phyloP scores from a whole-genome alignment of 30 jellyfish, hydroid and myxozoan genomes.

The Pelagia noctiluca region DNA sequence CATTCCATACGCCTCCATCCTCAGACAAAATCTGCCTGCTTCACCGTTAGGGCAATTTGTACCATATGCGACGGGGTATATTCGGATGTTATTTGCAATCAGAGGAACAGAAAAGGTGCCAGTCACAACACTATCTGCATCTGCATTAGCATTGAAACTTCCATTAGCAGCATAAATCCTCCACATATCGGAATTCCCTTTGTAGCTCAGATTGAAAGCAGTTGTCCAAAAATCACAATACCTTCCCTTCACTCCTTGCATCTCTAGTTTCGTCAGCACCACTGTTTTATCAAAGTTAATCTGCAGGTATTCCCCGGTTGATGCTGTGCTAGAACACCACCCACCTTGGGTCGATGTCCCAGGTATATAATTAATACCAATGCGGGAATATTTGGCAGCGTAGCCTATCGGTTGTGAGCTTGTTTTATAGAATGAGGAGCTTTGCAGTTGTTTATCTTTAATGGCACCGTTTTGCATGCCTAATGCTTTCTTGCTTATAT shows the following conservation, averaged over 20 bases:
- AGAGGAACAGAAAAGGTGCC: constrained; percentile 4
- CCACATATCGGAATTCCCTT: constrained; percentile 23
- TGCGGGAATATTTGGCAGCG: constrained; percentile 39
- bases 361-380: neutral
- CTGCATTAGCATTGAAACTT: neutral
- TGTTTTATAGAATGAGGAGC: constrained; percentile 48
- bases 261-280: constrained; percentile 30
- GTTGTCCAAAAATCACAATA: constrained; percentile 60
- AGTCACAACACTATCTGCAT: constrained; percentile 7
- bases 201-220: constrained; percentile 20
- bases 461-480: constrained; percentile 45
- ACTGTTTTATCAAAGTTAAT: constrained; percentile 39
- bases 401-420: constrained; percentile 45
- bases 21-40: constrained; percentile 16
- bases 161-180: neutral
- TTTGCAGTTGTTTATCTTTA: constrained; percentile 28
- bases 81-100: constrained; percentile 51
- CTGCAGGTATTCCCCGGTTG: constrained; percentile 34
- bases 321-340: constrained; percentile 69
- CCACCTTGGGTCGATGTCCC: constrained; percentile 71
- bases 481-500: neutral
- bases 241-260: constrained; percentile 65
- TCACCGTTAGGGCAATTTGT: constrained; percentile 11
- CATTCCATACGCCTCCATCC: constrained; percentile 20
- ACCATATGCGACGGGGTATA: constrained; percentile 44